Percentiles rank a stretch among this genome's conserved stretches.
phyloP scores from a whole-genome alignment of 2,888 invertebrate genomes.

The Metellina segmentata region DNA sequence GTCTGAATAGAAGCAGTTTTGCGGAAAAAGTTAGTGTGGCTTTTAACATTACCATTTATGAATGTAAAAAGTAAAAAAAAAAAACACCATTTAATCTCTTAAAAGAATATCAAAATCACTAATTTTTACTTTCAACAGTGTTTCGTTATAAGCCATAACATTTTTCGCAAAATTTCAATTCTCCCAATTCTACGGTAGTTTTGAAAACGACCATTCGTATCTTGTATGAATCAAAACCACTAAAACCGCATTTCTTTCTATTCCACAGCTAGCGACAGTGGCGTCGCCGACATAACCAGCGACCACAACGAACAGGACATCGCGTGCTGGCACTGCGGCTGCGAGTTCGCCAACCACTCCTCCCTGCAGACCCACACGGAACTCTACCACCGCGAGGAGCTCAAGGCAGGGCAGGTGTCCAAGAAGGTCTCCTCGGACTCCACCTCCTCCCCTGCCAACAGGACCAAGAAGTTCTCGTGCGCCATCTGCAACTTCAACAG shows the following conservation, averaged over 20 bases:
- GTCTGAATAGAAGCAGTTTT: no score
- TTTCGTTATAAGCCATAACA: no score
- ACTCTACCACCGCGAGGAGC: slow-evolving; percentile 76
- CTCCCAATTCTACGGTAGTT: no score
- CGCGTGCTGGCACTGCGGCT: slow-evolving; percentile 83
- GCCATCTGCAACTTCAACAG: slow-evolving; percentile 78
- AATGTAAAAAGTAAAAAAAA: no score
- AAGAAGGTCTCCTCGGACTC: neutral
- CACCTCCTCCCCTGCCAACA: neutral
- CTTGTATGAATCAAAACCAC: neutral
- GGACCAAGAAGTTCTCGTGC: slow-evolving; percentile 68
- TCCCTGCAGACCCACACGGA: slow-evolving; percentile 81
- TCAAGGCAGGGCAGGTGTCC: neutral
- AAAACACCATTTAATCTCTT: no score
- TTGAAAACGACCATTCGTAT: no score
- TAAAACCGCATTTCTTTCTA: neutral
- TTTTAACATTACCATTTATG: no score
- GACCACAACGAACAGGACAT: slow-evolving; percentile 78
- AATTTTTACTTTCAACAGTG: no score
- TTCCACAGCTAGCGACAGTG: slow-evolving; percentile 67
- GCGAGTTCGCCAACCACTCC: slow-evolving; percentile 83
- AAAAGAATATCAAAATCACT: no score
- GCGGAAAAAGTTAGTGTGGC: no score
- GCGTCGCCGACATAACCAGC: slow-evolving; percentile 40
- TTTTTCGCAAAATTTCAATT: no score